A percentile compares a stretch with the other conserved stretches of the same genome.
These are phyloP conservation scores for Guaruba guarouba DNA, from an alignment of 2,113 vertebrate species.

Conservation along the genomic window DNA sequence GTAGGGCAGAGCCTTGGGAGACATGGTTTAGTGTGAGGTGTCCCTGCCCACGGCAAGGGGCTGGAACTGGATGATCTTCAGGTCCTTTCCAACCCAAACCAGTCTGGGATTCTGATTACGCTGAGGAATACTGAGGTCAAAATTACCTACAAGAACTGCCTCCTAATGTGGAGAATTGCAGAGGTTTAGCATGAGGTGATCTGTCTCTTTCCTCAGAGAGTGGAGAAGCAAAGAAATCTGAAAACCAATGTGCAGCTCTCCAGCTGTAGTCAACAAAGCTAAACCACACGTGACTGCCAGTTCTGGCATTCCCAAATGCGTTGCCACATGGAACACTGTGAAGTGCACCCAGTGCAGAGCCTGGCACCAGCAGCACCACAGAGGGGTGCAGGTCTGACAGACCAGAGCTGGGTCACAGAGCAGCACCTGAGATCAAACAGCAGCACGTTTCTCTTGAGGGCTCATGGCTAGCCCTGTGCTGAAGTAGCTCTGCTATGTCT, in stretches of 20 bases:
- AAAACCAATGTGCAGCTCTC: background rate
- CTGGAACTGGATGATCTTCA: background rate
- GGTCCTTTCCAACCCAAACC: background rate
- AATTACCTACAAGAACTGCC: background rate
- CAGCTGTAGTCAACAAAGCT: background rate
- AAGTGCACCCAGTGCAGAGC: background rate
- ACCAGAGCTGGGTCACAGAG: background rate
- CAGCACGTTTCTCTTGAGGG: background rate
- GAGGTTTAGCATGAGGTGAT: background rate
- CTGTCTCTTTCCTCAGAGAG: background rate
- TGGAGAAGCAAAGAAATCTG: background rate
- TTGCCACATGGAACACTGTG: rapidly evolving
- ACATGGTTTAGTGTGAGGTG: background rate
- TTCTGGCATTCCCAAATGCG: background rate
- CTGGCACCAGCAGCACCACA: background rate
- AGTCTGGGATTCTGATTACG: background rate
- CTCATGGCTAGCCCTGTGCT: background rate
- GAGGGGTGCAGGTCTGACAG: background rate
- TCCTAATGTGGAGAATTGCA: background rate
- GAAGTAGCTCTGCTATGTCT: background rate
- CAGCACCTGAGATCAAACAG: background rate
- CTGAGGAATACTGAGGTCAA: background rate
- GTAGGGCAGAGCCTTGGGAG: background rate
- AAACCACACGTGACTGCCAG: background rate
- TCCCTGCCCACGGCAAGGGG: background rate